phyloP scores from a whole-genome alignment of 2,113 vertebrate genomes.

The Platichthys flesus region DNA sequence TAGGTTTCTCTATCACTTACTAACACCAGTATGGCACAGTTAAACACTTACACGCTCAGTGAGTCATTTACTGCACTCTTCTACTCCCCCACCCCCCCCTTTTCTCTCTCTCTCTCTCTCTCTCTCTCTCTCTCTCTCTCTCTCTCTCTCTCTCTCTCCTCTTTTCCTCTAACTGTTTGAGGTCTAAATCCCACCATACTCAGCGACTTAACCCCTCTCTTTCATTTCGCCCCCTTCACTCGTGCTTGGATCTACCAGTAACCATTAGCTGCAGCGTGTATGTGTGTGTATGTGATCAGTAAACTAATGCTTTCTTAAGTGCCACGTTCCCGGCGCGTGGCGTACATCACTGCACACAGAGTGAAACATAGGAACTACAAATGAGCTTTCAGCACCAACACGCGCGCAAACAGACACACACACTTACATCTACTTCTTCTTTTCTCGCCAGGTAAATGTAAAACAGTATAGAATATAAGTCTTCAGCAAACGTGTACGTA shows the following conservation, averaged over 20 bases:
- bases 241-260: constrained; percentile 70
- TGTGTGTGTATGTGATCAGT: constrained; percentile 75
- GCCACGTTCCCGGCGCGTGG: constrained; percentile 80
- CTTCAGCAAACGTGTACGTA: not conserved
- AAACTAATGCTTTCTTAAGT: constrained; percentile 68
- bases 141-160: constrained; percentile 31
- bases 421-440: constrained; percentile 6
- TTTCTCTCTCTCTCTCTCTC: constrained; percentile 17
- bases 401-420: constrained; percentile 4
- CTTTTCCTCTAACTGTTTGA: constrained; percentile 69
- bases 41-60: constrained; percentile 70
- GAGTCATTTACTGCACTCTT: constrained; percentile 55
- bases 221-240: constrained; percentile 78
- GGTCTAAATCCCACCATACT: constrained; percentile 83
- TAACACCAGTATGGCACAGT: constrained; percentile 65
- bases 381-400: constrained; percentile 58
- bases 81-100: not conserved
- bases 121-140: constrained; percentile 7
- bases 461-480: not conserved
- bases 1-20: constrained; percentile 65
- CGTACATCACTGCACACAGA: constrained; percentile 58
- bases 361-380: constrained; percentile 69
- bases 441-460: not conserved
- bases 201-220: constrained; percentile 83
- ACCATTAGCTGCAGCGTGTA: constrained; percentile 66